Evolutionary conservation across 1,140 invertebrate genomes (phyloP), one percentile per base, ranked within the genome.

Genomic region (Latrodectus geometricus): DNA sequence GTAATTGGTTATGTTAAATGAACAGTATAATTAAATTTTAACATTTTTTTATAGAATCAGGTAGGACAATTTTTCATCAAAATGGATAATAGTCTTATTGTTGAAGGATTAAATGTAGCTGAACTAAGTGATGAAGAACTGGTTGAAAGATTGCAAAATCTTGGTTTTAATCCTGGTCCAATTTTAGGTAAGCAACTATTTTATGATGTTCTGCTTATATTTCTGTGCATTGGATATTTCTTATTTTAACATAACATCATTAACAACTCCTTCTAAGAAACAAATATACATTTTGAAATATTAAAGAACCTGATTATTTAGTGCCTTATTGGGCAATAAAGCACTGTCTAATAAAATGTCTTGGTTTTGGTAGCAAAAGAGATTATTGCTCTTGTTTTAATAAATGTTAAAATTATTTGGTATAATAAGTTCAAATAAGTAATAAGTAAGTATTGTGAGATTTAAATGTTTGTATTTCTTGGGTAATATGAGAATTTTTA

Each of bases 61-160:
- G 35, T 35, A 35, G 35, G 5, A 35, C 5, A 35, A 35, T 35
- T 35, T 35, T 35, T 35, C 35, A 35, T 1, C 35, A 74, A 11
- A 50, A 86, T 86, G 83, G 75, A 86, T 21, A 86, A 78, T 66
- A 78, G 83, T 48, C 35, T 86, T 48, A 56, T 78, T 15, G 83
- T 86, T 11, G 83, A 78, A 12, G 83, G 75, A 0, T 20, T 86
- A n/a, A 86, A 86, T 72, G 70, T 86, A 56, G 74, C 83, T n/a
- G 49, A 78, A 8, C n/a, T 86, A 2, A 70, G 50, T 56, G 83
- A 86, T 49, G 83, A 86, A 2, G 83, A 86, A 14, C 8, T 86
- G 2, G 65, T 66, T 15, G 23, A 86, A 35, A 17, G 74, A 14
- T 66, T 86, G 12, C 74, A 70, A 7, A 69, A 21, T 17, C 65